Evolutionary conservation across 92 coral and sea anemone genomes (phyloP).

Genomic region (Porites rus): DNA sequence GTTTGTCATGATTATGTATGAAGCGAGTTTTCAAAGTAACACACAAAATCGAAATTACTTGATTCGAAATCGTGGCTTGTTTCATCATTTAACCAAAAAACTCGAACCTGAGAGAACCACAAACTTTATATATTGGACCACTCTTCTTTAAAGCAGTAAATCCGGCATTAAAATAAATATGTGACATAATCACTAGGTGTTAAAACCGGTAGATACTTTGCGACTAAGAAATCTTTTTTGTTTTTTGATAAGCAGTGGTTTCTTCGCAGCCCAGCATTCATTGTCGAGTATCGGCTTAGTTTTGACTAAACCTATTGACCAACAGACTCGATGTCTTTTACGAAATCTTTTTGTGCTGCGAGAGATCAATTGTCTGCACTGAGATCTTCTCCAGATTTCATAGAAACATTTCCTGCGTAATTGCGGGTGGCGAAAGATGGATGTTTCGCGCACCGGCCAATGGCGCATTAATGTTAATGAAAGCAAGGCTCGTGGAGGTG

Average conservation of each 20-base stretch:
- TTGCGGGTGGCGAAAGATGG: constrained; percentile 15
- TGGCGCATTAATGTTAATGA: constrained; percentile 46
- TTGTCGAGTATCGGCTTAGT: background rate
- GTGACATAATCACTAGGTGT: constrained; percentile 32
- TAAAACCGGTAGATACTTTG: background rate
- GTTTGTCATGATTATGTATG: too few species aligned
- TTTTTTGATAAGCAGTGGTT: background rate
- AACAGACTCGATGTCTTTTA: background rate
- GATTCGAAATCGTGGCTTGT: background rate
- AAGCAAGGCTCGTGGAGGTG: constrained; percentile 56
- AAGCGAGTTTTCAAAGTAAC: too few species aligned
- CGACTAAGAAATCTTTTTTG: background rate
- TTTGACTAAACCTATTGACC: background rate
- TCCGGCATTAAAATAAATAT: background rate
- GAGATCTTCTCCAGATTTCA: background rate
- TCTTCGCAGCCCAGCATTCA: constrained; percentile 1
- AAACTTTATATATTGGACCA: background rate
- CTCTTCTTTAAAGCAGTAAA: background rate
- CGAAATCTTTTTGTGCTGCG: background rate
- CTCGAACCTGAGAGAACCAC: background rate
- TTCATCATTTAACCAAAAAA: background rate
- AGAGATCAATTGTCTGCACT: background rate
- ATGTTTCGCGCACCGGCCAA: constrained; percentile 36
- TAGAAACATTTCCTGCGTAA: constrained; percentile 10
- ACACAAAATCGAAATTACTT: background rate